phyloP scores from a whole-genome alignment of 2,888 invertebrate species.

The Callyntrura sp. region DNA sequence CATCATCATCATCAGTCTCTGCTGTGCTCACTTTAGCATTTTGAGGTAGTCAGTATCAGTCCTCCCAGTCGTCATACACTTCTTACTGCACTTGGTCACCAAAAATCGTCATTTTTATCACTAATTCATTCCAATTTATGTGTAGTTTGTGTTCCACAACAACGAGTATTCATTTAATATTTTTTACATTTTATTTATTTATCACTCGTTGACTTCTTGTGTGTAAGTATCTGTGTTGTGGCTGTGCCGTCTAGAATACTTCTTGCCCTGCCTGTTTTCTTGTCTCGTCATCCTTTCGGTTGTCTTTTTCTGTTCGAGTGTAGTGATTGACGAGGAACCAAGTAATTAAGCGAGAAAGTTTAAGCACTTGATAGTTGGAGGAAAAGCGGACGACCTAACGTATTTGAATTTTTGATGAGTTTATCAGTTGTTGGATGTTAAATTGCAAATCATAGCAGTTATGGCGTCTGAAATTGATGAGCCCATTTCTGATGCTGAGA shows the following conservation, averaged over 20 bases:
- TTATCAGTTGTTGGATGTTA: conserved; percentile 23
- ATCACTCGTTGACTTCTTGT: background rate
- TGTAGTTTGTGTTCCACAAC: background rate
- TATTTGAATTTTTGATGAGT: conserved; percentile 25
- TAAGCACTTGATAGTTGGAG: background rate
- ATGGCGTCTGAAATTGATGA: conserved; percentile 84
- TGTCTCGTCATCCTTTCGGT: background rate
- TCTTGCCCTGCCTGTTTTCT: conserved; percentile 11
- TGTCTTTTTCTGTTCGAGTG: conserved; percentile 5
- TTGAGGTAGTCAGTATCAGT: background rate
- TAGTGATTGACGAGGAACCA: background rate
- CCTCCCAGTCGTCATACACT: background rate
- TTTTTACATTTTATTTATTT: conserved; percentile 37
- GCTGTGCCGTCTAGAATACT: background rate
- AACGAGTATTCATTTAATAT: conserved; percentile 5
- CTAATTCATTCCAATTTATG: conserved; percentile 40
- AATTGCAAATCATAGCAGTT: conserved; percentile 43
- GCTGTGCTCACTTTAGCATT: background rate
- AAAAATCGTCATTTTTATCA: conserved; percentile 52
- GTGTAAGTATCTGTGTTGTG: background rate
- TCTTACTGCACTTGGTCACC: conserved; percentile 33
- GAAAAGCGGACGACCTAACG: background rate
- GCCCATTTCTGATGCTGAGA: conserved; percentile 84
- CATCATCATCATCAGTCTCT: background rate
- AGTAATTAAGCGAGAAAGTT: background rate